Conservation (phyloP, 2,113 vertebrate genomes). For the Gallinago undulata region DNA sequence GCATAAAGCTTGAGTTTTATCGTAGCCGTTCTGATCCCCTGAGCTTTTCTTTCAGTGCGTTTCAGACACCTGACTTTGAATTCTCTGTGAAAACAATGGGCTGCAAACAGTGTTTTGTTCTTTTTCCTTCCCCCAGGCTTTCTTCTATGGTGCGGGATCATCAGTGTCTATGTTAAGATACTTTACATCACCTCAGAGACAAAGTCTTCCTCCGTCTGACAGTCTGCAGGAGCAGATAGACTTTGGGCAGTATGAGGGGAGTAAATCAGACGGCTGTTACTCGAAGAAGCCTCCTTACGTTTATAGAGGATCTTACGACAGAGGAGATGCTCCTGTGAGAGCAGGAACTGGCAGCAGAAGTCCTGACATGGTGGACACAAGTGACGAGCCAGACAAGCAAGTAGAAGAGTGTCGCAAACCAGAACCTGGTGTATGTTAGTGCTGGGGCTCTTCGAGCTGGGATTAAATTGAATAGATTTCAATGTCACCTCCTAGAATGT, state of each 20-base stretch:
- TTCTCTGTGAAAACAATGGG: background rate
- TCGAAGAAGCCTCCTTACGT: background rate
- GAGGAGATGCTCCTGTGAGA: constrained; percentile 37
- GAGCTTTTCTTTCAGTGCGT: background rate
- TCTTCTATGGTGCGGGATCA: constrained; percentile 75
- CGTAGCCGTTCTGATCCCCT: fast-evolving
- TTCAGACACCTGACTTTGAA: background rate
- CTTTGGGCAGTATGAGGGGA: background rate
- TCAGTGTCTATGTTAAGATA: constrained; percentile 56
- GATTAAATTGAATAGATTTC: background rate
- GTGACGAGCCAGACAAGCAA: background rate
- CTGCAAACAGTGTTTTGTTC: background rate
- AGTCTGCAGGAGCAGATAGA: background rate
- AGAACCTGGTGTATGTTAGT: constrained; percentile 33
- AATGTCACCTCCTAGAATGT: background rate
- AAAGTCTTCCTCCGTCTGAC: background rate
- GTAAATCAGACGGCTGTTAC: background rate
- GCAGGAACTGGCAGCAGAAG: background rate
- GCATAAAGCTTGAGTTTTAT: background rate
- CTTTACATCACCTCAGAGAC: constrained; percentile 33
- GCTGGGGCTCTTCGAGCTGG: background rate
- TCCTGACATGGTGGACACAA: background rate
- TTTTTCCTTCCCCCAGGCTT: constrained; percentile 34
- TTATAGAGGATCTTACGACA: background rate
- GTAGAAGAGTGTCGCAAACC: background rate